Conservation (phyloP, 2,113 vertebrate species). For the Orientallactaga bullata region DNA sequence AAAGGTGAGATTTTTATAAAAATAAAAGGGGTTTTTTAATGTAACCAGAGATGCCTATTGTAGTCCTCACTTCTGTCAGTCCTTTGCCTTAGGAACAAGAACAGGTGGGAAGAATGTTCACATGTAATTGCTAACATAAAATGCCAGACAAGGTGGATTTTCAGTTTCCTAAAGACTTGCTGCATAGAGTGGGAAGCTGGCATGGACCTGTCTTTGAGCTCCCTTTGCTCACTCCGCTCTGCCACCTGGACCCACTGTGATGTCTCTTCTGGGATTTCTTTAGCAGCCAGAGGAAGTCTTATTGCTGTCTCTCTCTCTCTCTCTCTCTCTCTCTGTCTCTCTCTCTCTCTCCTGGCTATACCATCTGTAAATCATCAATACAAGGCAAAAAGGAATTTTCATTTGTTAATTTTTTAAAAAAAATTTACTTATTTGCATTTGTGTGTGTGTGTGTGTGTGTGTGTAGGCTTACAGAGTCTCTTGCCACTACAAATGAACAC, state of each 20-base stretch:
- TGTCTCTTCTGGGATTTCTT: neutral
- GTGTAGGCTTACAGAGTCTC: too few species aligned
- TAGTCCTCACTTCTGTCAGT: neutral
- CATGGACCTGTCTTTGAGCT: neutral
- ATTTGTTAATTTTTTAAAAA: neutral
- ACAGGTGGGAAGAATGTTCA: neutral
- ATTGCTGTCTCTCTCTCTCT: neutral
- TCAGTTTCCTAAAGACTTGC: neutral
- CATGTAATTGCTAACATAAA: constrained; percentile 1
- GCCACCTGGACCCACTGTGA: neutral
- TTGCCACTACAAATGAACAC: too few species aligned
- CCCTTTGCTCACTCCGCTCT: neutral
- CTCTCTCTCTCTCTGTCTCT: neutral
- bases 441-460: too few species aligned
- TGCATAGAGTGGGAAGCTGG: neutral
- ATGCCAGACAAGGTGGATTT: neutral
- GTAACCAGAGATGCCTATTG: neutral
- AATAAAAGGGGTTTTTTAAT: neutral
- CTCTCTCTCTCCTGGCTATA: neutral
- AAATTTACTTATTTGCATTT: too few species aligned
- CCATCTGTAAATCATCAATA: constrained; percentile 29
- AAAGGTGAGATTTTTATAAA: constrained; percentile 9
- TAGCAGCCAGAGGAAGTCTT: neutral
- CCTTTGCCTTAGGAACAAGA: neutral
- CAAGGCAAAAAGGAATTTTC: neutral